Base-by-base conservation (phyloP, 2,888 invertebrate species). In the Shargacucullia verbasci region DNA sequence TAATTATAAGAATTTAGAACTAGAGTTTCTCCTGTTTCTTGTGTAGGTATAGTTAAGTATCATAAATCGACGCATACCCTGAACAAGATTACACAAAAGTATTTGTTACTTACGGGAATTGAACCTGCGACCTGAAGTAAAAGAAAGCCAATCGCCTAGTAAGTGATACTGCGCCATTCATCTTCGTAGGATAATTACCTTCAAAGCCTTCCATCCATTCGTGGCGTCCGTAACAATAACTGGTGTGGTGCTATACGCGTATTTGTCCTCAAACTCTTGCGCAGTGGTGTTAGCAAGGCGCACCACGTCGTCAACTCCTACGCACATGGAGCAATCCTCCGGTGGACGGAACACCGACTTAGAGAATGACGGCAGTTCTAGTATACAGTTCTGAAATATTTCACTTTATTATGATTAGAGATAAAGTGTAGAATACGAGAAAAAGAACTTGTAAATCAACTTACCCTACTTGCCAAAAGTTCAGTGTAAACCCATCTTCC, bases 141-240 rank as follows among this genome's bases (percentile, higher is more conserved):
- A n/a, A n/a, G n/a, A n/a, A n/a, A n/a, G n/a, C n/a, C n/a, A n/a
- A n/a, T n/a, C n/a, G n/a, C n/a, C n/a, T n/a, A n/a, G n/a, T n/a
- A n/a, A n/a, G n/a, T n/a, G n/a, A n/a, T n/a, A n/a, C n/a, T n/a
- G 20, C 20, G 4, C 20, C 20, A n/a, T n/a, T n/a, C 20, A 4
- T 20, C 20, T 20, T 20, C 20, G 20, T 20, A 4, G 20, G 4
- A 20, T 2, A 20, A 2, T 2, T 61, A 95, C 95, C 62, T 95
- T 82, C 12, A 95, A 87, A 0, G 98, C 98, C 31, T 96, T 96
- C 99, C 99, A 99, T 68, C 96, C 96, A 7, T 75, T 81, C 13
- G 96, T 96, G 0, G 97, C 99, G 86, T 99, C 99, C 4, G 95
- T 96, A 8, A 99, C 95, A 11, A 99, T 96, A 1, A 99, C 97